phyloP scores from a whole-genome alignment of 2,888 invertebrate genomes.

The Coenonympha glycerion region DNA sequence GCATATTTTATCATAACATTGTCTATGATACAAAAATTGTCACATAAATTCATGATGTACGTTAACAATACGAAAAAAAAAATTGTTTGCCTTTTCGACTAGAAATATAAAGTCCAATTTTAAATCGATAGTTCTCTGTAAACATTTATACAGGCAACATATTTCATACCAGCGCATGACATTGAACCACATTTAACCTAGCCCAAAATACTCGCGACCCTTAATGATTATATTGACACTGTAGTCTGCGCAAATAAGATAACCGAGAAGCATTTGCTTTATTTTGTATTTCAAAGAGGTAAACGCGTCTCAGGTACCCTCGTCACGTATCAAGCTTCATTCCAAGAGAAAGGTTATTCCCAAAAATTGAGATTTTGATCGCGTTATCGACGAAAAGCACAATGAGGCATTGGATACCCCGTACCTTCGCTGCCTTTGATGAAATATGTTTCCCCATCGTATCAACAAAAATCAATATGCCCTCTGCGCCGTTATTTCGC shows the following conservation, averaged over 20 bases:
- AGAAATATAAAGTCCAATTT: too few relatives aligned
- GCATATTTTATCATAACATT: too few relatives aligned
- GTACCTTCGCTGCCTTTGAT: slow-evolving; percentile 9
- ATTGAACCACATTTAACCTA: slow-evolving; percentile 2
- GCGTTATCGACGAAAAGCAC: slow-evolving; percentile 9
- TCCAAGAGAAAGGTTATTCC: slow-evolving; percentile 20
- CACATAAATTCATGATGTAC: too few relatives aligned
- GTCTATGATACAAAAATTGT: too few relatives aligned
- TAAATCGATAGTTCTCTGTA: too few relatives aligned
- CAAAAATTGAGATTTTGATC: slow-evolving; percentile 25
- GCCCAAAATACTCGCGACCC: slow-evolving; percentile 20
- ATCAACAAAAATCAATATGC: slow-evolving; percentile 5
- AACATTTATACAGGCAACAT: neutral
- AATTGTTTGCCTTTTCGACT: too few relatives aligned
- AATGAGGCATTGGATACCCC: slow-evolving; percentile 11
- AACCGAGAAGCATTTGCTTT: slow-evolving; percentile 30
- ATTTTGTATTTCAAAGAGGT: slow-evolving; percentile 26
- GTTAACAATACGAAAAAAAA: too few relatives aligned
- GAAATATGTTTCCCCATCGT: neutral
- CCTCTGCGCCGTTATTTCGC: neutral
- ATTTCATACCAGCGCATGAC: neutral
- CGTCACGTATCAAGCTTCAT: slow-evolving; percentile 27
- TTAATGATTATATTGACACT: slow-evolving; percentile 34
- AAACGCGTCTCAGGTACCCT: slow-evolving; percentile 24
- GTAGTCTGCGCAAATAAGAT: slow-evolving; percentile 40